Base-by-base conservation (phyloP, 2,888 invertebrate genomes). In the Dastarcus helophoroides region DNA sequence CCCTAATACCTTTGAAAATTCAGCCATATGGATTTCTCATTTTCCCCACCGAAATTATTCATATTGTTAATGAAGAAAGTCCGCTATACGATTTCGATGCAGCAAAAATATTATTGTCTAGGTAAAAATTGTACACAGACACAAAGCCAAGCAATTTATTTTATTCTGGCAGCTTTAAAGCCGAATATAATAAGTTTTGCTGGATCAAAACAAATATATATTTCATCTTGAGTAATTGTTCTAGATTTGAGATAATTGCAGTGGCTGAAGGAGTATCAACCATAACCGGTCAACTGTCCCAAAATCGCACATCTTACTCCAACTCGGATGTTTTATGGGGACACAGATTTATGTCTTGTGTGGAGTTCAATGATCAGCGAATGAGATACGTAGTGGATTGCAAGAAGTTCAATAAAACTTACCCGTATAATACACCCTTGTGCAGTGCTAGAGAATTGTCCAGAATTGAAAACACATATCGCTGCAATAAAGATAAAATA, bases 21-120 rank as follows among this genome's bases (percentile, higher is more conserved):
- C 68, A 71, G 53, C 73, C 76, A 33, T 69, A 75, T 31, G 73
- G 75, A 1, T 74, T 79, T 13, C 55, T 69, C 11, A 71, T 85
- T 22, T 90, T 90, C 85, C 91, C 91, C 0, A 75, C 84, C 48
- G 82, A 84, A 1, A 75, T 90, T 8, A 79, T 81, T 9, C 91
- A 93, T 56, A 69, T 73, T 27, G 90, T 93, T 37, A 78, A 86
- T 50, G 68, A 67, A 9, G 56, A 60, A 16, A 86, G 85, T 47
- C 91, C 91, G 0, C 70, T 93, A 21, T 82, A 73, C 56, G 74
- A 77, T 40, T 71, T 85, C 50, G 73, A 77, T 1, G 79, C 79
- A 0, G 74, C 78, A 39, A 81, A 85, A 44, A 69, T 86, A 53
- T 70, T 76, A 51, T 67, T 71, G 15, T 70, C 68, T 27, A 67